These are phyloP conservation scores for Elaphurus davidianus DNA, from an alignment of 2,113 vertebrate species.

Conservation along the genomic window DNA sequence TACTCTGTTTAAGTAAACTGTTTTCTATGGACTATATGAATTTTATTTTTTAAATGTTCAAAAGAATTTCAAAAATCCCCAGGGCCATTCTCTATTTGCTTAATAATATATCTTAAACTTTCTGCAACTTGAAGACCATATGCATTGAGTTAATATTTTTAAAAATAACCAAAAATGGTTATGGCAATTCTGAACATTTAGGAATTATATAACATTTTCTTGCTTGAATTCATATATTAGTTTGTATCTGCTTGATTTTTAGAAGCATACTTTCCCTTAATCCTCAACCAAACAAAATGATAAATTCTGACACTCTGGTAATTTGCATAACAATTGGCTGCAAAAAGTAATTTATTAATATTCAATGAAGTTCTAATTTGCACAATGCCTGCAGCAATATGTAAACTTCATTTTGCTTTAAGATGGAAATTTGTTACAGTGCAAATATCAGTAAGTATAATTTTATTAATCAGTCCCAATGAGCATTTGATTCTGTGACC, in stretches of 20 bases:
- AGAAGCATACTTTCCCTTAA: conserved; percentile 58
- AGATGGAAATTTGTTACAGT: conserved; percentile 81
- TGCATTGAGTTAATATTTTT: conserved; percentile 13
- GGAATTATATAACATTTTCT: conserved; percentile 14
- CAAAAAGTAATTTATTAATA: conserved; percentile 86
- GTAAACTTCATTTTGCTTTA: conserved; percentile 84
- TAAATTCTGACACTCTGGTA: conserved; percentile 77
- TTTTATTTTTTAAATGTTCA: conserved; percentile 2
- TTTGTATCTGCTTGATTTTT: conserved; percentile 57
- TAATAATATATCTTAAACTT: background rate
- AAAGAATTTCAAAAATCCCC: conserved; percentile 25
- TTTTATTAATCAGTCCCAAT: conserved; percentile 80
- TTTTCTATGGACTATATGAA: background rate
- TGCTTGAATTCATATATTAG: conserved; percentile 56
- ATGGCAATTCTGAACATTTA: conserved; percentile 33
- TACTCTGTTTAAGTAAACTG: conserved; percentile 27
- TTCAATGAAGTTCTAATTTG: conserved; percentile 82
- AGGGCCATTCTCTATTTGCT: background rate
- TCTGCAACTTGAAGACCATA: background rate
- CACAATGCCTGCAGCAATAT: conserved; percentile 75
- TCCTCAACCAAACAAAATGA: conserved; percentile 79
- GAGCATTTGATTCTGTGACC: conserved; percentile 67
- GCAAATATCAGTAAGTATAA: conserved; percentile 80
- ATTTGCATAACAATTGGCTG: conserved; percentile 83
- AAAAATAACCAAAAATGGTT: background rate